Evolutionary conservation across 64 coral and sea anemone genomes (phyloP), one percentile per base, ranked within the genome.

Genomic region (Stylophora pistillata): DNA sequence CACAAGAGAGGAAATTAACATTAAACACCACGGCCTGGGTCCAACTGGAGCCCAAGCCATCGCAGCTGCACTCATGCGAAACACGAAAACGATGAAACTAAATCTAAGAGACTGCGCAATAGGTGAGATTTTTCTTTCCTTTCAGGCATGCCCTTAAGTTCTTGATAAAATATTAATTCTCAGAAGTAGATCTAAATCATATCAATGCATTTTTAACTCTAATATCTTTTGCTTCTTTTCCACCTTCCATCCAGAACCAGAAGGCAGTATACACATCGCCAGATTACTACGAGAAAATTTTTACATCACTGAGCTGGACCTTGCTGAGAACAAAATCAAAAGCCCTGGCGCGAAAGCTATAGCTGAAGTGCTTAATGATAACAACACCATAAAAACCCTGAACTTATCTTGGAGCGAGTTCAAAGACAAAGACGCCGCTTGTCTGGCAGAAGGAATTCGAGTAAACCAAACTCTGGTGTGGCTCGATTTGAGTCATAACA

Each of bases 21-120:
- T 98, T 72, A 98, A 98, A 32, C 95, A 98, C 78, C 91, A 98
- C 66, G 92, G 95, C 53, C 88, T 98, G 78, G 95, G 95, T 15
- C 95, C 95, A 23, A 98, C 76, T 85, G 95, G 95, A 15, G 92
- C 92, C 58, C 80, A 87, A 33, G 95, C 95, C 15, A 76, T 98
- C 15, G 89, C 89, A 1, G 79, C 53, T 55, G 95, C 95, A 13
- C 71, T 98, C 1, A 91, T 91, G 79, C 88, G 94, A 20, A 98
- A 98, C 54, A 98, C 91, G 0, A 79, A 84, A 32, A 98, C 86
- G 23, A 91, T 92, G 56, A 92, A 86, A 58, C 30, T 98, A 41
- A 91, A 94, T 75, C 77, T 98, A 56, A 74, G 92, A 41, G 96
- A 98, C 72, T 94, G 92, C 63, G 92, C 86, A 37, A 79, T 98